phyloP scores from a whole-genome alignment of 1,140 invertebrate genomes.

The Ceratina japonica region DNA sequence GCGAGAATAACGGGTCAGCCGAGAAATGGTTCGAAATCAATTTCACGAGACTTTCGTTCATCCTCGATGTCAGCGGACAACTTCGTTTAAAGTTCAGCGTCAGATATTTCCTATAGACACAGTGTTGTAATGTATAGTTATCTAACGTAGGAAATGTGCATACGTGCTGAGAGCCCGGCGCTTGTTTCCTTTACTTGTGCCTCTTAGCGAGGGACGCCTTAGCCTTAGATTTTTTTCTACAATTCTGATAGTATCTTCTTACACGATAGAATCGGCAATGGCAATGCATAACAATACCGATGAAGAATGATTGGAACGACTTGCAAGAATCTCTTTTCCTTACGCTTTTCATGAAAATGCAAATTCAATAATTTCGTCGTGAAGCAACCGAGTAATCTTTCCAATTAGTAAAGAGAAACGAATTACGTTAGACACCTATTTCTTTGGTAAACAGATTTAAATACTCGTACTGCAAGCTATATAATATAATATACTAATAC shows the following conservation, averaged over 20 bases:
- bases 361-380: too few species aligned
- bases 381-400: too few species aligned
- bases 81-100: not conserved
- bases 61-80: not conserved
- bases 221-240: not conserved
- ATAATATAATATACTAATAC: not conserved
- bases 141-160: slow-evolving; percentile 15
- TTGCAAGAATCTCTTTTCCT: slow-evolving; percentile 25
- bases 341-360: not conserved
- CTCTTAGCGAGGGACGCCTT: not conserved
- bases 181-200: not conserved
- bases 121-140: slow-evolving; percentile 5
- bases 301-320: slow-evolving; percentile 22
- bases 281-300: not conserved
- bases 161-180: not conserved
- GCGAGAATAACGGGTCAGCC: too few species aligned
- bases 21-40: not conserved
- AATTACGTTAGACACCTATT: not conserved
- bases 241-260: slow-evolving; percentile 8
- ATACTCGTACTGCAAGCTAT: not conserved
- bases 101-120: not conserved
- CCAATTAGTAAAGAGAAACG: not conserved
- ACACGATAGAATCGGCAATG: not conserved
- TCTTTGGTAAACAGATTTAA: slow-evolving; percentile 25
- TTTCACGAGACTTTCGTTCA: not conserved